Base-by-base conservation (phyloP, 2,113 vertebrate genomes). In the Spea multiplicata region DNA sequence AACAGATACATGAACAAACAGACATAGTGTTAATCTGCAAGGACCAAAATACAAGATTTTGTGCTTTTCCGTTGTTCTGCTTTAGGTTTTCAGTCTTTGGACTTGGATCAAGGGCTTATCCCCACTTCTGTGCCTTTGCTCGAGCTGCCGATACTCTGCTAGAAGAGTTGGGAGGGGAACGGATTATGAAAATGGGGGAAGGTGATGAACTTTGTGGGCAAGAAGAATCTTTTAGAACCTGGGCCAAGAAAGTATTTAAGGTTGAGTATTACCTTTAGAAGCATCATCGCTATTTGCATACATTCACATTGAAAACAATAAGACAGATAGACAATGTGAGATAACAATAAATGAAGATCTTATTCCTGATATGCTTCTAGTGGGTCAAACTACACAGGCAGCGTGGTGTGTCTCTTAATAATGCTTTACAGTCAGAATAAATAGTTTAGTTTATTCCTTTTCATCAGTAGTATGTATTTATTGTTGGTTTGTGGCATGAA, bases 241-340 rank as follows among this genome's bases (percentile, higher is more conserved):
- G 97, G 97, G 97, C 97, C 86, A 99, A 96, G 86, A 99, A 96
- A 85, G 97, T 99, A 84, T 98, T 99, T 85, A 98, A 99, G 97
- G 97, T 99, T 89, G 14, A 49, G 9, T 50, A 30, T 30, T 30
- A 30, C 30, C 2, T 30, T 30, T 30, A 30, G 30, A 30, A 30
- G 30, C 30, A 30, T 30, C 30, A 30, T 30, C 30, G 2, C 30
- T 1, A 30, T 30, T 30, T 30, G 1, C 30, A 30, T 30, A 30
- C 30, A 30, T 1, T 30, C 30, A 30, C 30, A 30, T 30, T 30
- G 30, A 30, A 30, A 30, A 30, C 30, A 30, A 30, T 30, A 30
- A 2, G 30, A 30, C 30, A 30, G 30, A 2, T 30, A 30, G 30
- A 30, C 30, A 30, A 30, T 30, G 30, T 30, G 30, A 30, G 30